Base-by-base conservation (phyloP, 1,140 invertebrate genomes). In the Phymastichus coffea region DNA sequence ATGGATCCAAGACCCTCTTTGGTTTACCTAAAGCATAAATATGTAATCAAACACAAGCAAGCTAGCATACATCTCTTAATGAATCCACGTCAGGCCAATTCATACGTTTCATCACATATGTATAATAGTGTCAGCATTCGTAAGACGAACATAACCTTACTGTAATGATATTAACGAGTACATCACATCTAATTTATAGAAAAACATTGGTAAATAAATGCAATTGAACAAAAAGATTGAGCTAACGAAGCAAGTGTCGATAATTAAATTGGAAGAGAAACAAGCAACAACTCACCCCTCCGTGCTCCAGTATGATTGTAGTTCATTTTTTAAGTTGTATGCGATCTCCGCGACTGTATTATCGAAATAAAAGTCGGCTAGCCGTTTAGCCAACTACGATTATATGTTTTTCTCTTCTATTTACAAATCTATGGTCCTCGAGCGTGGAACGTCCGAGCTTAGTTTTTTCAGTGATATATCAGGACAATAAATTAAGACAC, bases 1-100 rank as follows among this genome's bases (percentile, higher is more conserved):
- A 74, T 7, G 78, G 77, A 66, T 80, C 78, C 2, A 80, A 53
- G 47, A 77, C 63, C 65, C 77, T 78, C 49, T 75, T 80, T 4
- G 76, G 72, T 58, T 74, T 77, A 7, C 75, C 78, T 80, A 33
- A 55, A 63, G 57, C 57, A 55, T 53, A 49, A 40, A n/a, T 57
- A 55, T 35, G 17, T 37, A 35, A 44, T 37, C 37, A 22, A 43
- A 41, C 28, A 1, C 1, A 23, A 6, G 2, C 10, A 17, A n/a
- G n/a, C n/a, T n/a, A n/a, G n/a, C 4, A 10, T 43, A 33, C 20
- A 40, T n/a, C 20, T 55, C 23, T 30, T 10, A 28, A 53, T 38
- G 12, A 37, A 25, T 30, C 28, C 37, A 51, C 56, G 28, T 44
- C 26, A 54, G 20, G 17, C 28, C 14, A 19, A 3, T 9, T 35